A percentile compares a stretch with the other conserved stretches of the same genome.
phyloP scores from a whole-genome alignment of 1,140 invertebrate genomes.

The Nixonia krombeini region DNA sequence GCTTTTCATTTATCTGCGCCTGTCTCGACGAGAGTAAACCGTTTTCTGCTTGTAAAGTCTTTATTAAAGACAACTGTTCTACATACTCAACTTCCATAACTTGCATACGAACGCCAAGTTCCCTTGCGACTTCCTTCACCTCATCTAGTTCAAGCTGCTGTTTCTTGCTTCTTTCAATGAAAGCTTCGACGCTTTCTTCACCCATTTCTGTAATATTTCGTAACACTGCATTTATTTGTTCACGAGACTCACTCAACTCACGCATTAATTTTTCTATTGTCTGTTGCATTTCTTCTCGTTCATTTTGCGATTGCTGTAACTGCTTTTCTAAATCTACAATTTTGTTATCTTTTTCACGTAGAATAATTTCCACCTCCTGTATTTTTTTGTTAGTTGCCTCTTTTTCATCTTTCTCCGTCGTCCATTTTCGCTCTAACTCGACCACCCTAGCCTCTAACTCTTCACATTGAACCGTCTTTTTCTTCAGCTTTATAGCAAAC shows the following conservation, averaged over 20 bases:
- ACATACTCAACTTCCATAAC: slow-evolving; percentile 68
- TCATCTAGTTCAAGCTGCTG: slow-evolving; percentile 49
- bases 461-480: slow-evolving; percentile 76
- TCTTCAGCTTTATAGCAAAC: slow-evolving; percentile 81
- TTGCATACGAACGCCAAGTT: slow-evolving; percentile 64
- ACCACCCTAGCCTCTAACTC: slow-evolving; percentile 74
- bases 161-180: slow-evolving; percentile 59
- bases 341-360: slow-evolving; percentile 55
- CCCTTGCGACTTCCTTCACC: slow-evolving; percentile 60
- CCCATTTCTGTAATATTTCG: slow-evolving; percentile 42
- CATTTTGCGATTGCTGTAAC: slow-evolving; percentile 17
- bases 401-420: slow-evolving; percentile 58
- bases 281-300: slow-evolving; percentile 19
- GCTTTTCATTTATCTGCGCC: slow-evolving; percentile 59
- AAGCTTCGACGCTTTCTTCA: slow-evolving; percentile 46
- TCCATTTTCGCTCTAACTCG: slow-evolving; percentile 58
- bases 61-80: slow-evolving; percentile 60
- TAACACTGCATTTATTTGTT: slow-evolving; percentile 33
- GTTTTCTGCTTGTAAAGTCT: slow-evolving; percentile 59
- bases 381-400: slow-evolving; percentile 55
- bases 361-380: slow-evolving; percentile 41
- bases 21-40: slow-evolving; percentile 60
- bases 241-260: slow-evolving; percentile 31
- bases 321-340: slow-evolving; percentile 53
- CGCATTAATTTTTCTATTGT: slow-evolving; percentile 31